phyloP scores from a whole-genome alignment of 1,140 invertebrate genomes.

The Brevipalpus yothersi region DNA sequence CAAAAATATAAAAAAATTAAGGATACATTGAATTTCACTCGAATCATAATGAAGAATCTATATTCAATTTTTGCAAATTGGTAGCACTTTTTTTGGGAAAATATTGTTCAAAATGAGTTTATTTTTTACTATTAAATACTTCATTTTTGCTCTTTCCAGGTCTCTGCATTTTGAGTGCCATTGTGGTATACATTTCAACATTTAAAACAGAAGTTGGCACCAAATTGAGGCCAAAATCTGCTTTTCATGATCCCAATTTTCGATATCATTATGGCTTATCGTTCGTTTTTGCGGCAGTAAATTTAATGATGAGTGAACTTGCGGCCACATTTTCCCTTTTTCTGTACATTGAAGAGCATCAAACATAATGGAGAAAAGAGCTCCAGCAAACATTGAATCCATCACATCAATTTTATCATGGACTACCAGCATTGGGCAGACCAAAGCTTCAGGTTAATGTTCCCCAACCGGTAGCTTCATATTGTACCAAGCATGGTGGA shows the following conservation, averaged over 20 bases:
- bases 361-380: slow-evolving; percentile 25
- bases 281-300: slow-evolving; percentile 55
- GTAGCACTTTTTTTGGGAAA: too few relatives aligned
- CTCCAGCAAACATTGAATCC: background rate
- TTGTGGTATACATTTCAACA: slow-evolving; percentile 74
- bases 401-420: background rate
- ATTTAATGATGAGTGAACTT: slow-evolving; percentile 52
- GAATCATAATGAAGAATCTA: too few relatives aligned
- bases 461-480: background rate
- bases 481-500: slow-evolving; percentile 7
- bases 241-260: slow-evolving; percentile 37
- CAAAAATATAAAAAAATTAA: too few relatives aligned
- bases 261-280: slow-evolving; percentile 60
- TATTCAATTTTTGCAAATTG: too few relatives aligned
- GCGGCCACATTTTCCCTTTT: slow-evolving; percentile 62
- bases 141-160: slow-evolving; percentile 30
- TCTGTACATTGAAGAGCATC: slow-evolving; percentile 49
- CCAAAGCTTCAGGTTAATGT: background rate
- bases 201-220: slow-evolving; percentile 67
- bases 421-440: background rate
- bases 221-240: slow-evolving; percentile 49
- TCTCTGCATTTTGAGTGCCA: slow-evolving; percentile 55
- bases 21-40: too few relatives aligned
- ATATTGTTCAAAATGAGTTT: too few relatives aligned
- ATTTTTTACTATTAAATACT: background rate